Conservation (phyloP, 2,113 vertebrate species). For the Cyphomyrus discorhynchus region DNA sequence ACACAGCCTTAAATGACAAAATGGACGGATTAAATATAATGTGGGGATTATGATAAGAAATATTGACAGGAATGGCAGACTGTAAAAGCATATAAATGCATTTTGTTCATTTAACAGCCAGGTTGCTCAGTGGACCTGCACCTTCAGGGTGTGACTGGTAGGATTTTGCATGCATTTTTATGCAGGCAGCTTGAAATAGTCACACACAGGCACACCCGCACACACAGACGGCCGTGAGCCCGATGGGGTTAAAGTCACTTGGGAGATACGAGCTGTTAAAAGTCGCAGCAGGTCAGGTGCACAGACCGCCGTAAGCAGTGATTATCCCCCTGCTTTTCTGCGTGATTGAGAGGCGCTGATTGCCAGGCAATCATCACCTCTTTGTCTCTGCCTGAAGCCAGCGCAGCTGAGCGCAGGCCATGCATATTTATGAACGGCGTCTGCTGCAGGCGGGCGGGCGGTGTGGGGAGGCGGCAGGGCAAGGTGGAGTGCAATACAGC, state of each 20-base stretch:
- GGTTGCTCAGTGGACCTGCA: neutral
- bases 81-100: neutral
- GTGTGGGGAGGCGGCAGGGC: neutral
- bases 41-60: neutral
- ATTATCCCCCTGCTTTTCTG: slow-evolving; percentile 19
- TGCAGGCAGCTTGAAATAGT: neutral
- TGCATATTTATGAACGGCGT: slow-evolving; percentile 33
- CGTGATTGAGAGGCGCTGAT: slow-evolving; percentile 29
- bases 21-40: neutral
- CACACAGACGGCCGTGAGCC: neutral
- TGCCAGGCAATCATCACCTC: slow-evolving; percentile 26
- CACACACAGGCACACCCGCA: neutral
- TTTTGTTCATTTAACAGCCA: neutral
- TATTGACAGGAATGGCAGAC: neutral
- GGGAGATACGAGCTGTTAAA: neutral
- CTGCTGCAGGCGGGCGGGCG: slow-evolving; percentile 34
- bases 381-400: slow-evolving; percentile 30
- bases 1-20: neutral
- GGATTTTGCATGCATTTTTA: neutral
- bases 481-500: neutral
- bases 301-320: slow-evolving; percentile 9
- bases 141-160: neutral
- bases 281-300: neutral
- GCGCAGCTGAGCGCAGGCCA: slow-evolving; percentile 26
- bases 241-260: neutral